These are phyloP conservation scores for Marasmarcha lunaedactyla DNA, from an alignment of 2,888 invertebrate species.

Conservation along the genomic window DNA sequence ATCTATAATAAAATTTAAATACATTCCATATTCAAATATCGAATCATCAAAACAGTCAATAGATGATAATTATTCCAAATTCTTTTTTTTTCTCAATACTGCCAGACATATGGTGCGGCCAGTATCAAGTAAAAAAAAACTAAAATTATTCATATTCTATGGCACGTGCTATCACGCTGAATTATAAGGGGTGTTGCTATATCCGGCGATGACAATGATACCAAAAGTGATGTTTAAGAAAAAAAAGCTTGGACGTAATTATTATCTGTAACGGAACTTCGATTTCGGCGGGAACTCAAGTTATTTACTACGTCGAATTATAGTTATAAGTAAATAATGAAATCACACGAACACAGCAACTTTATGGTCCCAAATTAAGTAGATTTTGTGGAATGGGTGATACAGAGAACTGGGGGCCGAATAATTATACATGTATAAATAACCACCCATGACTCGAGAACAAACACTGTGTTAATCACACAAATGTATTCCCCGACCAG, in stretches of 20 bases:
- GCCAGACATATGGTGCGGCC: not conserved
- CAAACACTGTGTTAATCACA: too few relatives aligned
- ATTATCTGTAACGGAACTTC: constrained; percentile 23
- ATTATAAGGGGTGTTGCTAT: constrained; percentile 51
- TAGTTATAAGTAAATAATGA: too few relatives aligned
- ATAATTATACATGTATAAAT: too few relatives aligned
- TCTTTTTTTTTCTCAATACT: not conserved
- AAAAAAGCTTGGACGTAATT: constrained; percentile 23
- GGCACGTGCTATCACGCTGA: constrained; percentile 33
- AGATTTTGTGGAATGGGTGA: too few relatives aligned
- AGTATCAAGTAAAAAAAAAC: not conserved
- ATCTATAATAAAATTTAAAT: too few relatives aligned
- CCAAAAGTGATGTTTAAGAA: constrained; percentile 22
- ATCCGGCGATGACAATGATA: constrained; percentile 61
- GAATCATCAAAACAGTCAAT: constrained; percentile 1
- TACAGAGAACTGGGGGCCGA: too few relatives aligned
- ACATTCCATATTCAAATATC: constrained; percentile 1
- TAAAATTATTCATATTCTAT: constrained; percentile 28
- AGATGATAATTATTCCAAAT: not conserved
- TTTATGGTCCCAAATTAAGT: too few relatives aligned
- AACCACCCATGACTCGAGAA: too few relatives aligned
- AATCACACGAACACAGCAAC: too few relatives aligned
- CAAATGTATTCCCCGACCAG: too few relatives aligned
- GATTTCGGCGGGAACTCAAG: constrained; percentile 27
- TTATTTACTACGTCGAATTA: too few relatives aligned